Conservation (phyloP, 2,113 vertebrate species). For the Heterocephalus glaber region DNA sequence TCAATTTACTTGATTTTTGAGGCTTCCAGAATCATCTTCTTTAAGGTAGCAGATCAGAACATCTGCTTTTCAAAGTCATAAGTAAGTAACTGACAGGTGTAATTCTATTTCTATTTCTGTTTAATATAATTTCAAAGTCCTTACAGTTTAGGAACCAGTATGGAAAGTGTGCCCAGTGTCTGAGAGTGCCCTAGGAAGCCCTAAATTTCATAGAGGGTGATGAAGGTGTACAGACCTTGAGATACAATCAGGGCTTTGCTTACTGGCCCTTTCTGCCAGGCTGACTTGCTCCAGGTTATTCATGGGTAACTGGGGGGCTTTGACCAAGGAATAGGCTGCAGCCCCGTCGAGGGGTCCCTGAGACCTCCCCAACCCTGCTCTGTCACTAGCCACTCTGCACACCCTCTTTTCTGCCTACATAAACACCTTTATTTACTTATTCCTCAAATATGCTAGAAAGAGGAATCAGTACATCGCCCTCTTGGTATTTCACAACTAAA, state of each 20-base stretch:
- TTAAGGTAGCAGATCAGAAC: background rate
- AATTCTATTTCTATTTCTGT: background rate
- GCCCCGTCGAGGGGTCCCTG: background rate
- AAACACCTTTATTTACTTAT: background rate
- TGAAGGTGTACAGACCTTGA: accelerated
- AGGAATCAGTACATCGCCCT: too few species aligned
- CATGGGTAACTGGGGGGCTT: background rate
- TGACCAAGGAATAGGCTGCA: background rate
- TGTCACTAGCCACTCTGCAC: background rate
- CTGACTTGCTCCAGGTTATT: background rate
- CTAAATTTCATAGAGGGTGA: background rate
- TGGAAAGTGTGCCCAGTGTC: background rate
- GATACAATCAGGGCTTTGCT: background rate
- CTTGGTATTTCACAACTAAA: background rate
- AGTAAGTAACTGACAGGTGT: background rate
- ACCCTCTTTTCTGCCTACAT: background rate
- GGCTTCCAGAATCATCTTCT: background rate
- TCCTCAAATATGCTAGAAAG: background rate
- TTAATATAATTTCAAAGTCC: background rate
- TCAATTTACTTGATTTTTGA: background rate
- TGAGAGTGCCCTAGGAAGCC: accelerated
- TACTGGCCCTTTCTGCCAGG: accelerated
- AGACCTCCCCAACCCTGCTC: accelerated
- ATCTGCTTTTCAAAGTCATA: background rate
- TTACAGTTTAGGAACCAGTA: background rate